Percentiles rank a stretch among this genome's conserved stretches.
Evolutionary conservation across 2,113 vertebrate genomes (phyloP).

Genomic region (Phainopepla nitens): DNA sequence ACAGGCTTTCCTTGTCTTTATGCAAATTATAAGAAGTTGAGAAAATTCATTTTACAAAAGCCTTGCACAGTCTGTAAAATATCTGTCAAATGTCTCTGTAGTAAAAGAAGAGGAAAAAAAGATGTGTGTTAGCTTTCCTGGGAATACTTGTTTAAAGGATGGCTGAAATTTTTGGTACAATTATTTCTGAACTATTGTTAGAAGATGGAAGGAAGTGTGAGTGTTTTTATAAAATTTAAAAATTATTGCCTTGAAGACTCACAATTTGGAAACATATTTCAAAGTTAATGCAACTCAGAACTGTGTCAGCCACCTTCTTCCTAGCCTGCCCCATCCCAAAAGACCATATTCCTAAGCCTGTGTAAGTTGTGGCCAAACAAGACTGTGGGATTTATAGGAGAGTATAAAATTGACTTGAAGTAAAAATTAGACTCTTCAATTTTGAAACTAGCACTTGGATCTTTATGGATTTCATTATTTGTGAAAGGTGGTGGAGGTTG

Average conservation of each 20-base stretch:
- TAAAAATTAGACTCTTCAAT: background rate
- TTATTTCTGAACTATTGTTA: background rate
- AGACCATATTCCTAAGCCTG: background rate
- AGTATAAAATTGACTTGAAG: background rate
- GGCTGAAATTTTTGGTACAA: background rate
- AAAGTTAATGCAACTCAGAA: background rate
- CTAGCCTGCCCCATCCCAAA: background rate
- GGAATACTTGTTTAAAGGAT: background rate
- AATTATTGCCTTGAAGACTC: background rate
- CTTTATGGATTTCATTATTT: background rate
- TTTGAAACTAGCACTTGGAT: background rate
- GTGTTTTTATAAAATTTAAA: background rate
- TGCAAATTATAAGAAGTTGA: background rate
- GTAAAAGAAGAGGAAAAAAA: background rate
- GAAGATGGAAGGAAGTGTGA: background rate
- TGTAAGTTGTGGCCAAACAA: background rate
- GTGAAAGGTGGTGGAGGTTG: background rate
- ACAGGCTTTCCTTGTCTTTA: background rate
- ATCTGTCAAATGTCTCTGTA: background rate
- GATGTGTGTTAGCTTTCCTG: background rate
- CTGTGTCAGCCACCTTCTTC: background rate
- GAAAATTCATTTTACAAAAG: background rate
- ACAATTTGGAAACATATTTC: background rate
- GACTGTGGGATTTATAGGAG: background rate
- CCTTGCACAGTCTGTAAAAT: background rate